Evolutionary conservation across 2,888 invertebrate species (phyloP).

Genomic region (Bellardia bayeri): DNA sequence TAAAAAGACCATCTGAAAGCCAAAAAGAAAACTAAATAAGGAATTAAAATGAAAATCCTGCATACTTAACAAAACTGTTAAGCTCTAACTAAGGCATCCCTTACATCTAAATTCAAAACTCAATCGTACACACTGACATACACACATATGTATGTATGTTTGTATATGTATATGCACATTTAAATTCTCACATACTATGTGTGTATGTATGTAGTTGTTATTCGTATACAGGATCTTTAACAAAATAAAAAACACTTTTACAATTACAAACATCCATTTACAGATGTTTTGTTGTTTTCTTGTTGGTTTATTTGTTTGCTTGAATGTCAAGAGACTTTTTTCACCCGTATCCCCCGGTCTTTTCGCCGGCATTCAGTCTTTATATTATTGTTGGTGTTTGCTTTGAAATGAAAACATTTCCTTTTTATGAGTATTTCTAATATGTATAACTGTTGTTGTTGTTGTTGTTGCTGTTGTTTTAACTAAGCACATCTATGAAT

Average conservation of each 20-base stretch:
- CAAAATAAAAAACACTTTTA: slow-evolving; percentile 4
- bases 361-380: slow-evolving; percentile 18
- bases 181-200: neutral
- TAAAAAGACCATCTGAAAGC: slow-evolving; percentile 38
- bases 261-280: slow-evolving; percentile 52
- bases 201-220: neutral
- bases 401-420: slow-evolving; percentile 54
- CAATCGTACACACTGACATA: neutral
- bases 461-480: slow-evolving; percentile 74
- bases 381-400: slow-evolving; percentile 33
- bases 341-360: neutral
- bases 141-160: neutral
- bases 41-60: slow-evolving; percentile 65
- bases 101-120: slow-evolving; percentile 6
- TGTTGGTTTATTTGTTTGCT: slow-evolving; percentile 47
- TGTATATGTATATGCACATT: neutral
- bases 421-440: slow-evolving; percentile 60
- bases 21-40: slow-evolving; percentile 31
- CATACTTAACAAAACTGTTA: slow-evolving; percentile 67
- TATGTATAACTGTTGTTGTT: slow-evolving; percentile 73
- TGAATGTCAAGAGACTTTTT: slow-evolving; percentile 51
- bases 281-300: slow-evolving; percentile 36
- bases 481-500: slow-evolving; percentile 4
- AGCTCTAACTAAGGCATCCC: slow-evolving; percentile 40
- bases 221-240: slow-evolving; percentile 25